These are phyloP conservation scores for Reticulitermes speratus DNA, from an alignment of 1,140 invertebrate species.

Conservation along the genomic window DNA sequence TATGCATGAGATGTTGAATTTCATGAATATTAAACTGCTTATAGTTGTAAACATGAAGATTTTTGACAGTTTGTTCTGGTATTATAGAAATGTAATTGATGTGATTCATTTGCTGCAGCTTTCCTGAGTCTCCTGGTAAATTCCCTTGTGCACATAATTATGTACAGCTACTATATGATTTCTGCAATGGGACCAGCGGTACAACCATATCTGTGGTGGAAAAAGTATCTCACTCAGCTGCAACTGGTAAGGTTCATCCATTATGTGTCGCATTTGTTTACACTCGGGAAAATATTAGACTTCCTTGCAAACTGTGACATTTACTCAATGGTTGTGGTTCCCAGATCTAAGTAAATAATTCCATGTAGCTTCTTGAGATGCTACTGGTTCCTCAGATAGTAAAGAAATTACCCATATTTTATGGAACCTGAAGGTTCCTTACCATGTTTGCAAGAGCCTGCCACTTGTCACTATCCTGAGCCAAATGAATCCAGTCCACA, in stretches of 20 bases:
- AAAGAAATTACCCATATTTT: too few relatives aligned
- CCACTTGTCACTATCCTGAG: too few relatives aligned
- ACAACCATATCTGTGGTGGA: constrained; percentile 89
- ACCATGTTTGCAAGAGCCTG: too few relatives aligned
- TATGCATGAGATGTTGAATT: too few relatives aligned
- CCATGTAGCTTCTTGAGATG: not conserved
- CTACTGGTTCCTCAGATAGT: not conserved
- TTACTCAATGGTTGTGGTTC: not conserved
- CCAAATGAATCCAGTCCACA: too few relatives aligned
- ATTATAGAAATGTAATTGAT: not conserved
- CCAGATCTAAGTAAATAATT: not conserved
- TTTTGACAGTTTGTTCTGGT: too few relatives aligned
- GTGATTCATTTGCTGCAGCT: not conserved
- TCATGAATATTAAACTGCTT: too few relatives aligned
- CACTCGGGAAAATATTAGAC: not conserved
- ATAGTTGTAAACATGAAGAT: too few relatives aligned
- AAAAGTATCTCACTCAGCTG: constrained; percentile 83
- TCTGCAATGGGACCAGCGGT: constrained; percentile 80
- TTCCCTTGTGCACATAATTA: constrained; percentile 81
- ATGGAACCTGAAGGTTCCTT: too few relatives aligned
- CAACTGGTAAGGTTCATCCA: constrained; percentile 65
- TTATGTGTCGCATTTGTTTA: constrained; percentile 23
- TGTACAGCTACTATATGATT: constrained; percentile 86
- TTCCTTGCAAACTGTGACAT: constrained; percentile 29
- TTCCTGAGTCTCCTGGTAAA: constrained; percentile 61